Base-by-base conservation (phyloP, 64 coral and sea anemone genomes). In the Porites lutea region DNA sequence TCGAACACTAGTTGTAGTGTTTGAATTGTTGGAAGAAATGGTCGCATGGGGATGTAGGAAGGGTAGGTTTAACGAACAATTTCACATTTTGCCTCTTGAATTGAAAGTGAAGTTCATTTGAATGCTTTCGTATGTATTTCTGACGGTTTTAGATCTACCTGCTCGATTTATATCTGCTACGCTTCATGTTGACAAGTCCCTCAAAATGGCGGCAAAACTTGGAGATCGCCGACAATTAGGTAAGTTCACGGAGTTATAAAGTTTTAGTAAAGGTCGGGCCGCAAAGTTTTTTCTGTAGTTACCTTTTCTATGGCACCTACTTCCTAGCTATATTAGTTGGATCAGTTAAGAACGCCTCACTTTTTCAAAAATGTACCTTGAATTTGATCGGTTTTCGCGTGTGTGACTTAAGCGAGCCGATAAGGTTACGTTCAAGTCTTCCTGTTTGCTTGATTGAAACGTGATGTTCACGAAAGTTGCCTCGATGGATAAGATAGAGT, bases 11-110 rank as follows among this genome's bases (percentile, higher is more conserved):
- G 74, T 77, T 77, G 74, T 52, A 15, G 74, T 77, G 49, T 77
- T 77, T 77, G 74, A 77, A 77, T 77, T 77, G 74, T 52, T 77
- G 74, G 47, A 54, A 77, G 74, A 77, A 77, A 77, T 52, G 74
- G 74, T 77, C 0, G 74, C 74, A 52, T 48, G 74, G 27, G 65
- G 27, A 37, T 37, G 27, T 37, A 37, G 27, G 27, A 37, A 37
- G 0, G 27, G 27, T 37, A 37, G 27, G 27, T 37, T 37, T 37
- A 37, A 37, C 27, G 27, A 37, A 37, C 27, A 37, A 37, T 37
- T 37, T 37, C 27, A 1, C 0, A 37, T 37, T 37, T 37, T 37
- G 27, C 27, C 27, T 1, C 27, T 37, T 37, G 27, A 68, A 68
- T 68, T 68, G 65, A 68, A 68, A 68, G 65, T 68, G 22, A 68